Percentiles rank a stretch among this genome's conserved stretches.
These are phyloP conservation scores for Ranitomeya imitator DNA, from an alignment of 2,113 vertebrate genomes.

Conservation along the genomic window DNA sequence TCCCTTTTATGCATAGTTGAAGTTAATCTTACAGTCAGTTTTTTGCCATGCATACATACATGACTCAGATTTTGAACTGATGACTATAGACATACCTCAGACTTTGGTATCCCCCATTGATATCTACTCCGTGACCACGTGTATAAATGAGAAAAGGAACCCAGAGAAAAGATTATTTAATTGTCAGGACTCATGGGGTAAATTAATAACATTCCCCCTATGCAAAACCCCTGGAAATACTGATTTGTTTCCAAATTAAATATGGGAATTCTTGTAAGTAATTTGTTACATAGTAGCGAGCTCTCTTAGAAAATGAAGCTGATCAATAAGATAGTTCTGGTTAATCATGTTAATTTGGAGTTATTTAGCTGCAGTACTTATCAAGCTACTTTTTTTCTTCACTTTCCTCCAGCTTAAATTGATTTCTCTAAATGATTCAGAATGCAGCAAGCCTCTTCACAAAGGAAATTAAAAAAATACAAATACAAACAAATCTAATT, in stretches of 20 bases:
- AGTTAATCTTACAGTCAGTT: too few relatives aligned
- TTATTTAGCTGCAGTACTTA: constrained; percentile 18
- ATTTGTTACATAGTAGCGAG: constrained; percentile 8
- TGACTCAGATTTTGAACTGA: too few relatives aligned
- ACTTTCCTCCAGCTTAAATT: neutral
- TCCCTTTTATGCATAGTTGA: too few relatives aligned
- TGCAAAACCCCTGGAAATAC: neutral
- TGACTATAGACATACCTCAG: too few relatives aligned
- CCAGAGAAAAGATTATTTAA: neutral
- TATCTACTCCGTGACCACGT: too few relatives aligned
- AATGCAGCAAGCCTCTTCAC: neutral
- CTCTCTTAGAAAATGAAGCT: neutral
- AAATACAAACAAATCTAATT: neutral
- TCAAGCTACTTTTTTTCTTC: neutral
- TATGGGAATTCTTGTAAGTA: constrained; percentile 23
- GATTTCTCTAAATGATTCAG: constrained; percentile 32
- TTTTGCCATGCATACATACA: too few relatives aligned
- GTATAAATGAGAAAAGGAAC: too few relatives aligned
- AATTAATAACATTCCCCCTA: neutral
- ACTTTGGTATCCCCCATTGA: too few relatives aligned
- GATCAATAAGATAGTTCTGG: constrained; percentile 45
- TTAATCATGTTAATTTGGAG: constrained; percentile 31
- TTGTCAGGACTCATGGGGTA: neutral
- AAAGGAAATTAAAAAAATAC: neutral
- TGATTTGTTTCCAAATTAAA: neutral